phyloP scores from a whole-genome alignment of 2,797 vertebrate species.

The Rhinatrema bivittatum region DNA sequence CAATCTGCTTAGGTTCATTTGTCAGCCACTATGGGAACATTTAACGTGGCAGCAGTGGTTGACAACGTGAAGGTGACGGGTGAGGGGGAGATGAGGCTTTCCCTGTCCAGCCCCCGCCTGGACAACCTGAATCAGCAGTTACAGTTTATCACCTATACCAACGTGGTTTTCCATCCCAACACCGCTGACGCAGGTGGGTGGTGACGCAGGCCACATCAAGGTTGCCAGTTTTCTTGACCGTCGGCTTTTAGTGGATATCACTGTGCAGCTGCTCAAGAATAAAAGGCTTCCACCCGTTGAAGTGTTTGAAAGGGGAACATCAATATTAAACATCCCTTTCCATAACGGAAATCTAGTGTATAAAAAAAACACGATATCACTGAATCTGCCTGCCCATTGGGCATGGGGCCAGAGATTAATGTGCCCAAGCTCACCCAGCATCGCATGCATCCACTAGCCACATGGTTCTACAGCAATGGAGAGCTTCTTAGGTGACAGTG shows the following conservation, averaged over 20 bases:
- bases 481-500: too few relatives aligned
- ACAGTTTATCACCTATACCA: slow-evolving; percentile 80
- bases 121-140: slow-evolving; percentile 77
- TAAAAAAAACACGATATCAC: too few relatives aligned
- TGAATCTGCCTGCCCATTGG: too few relatives aligned
- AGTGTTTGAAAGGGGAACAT: too few relatives aligned
- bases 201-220: background rate
- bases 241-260: background rate
- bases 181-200: slow-evolving; percentile 76
- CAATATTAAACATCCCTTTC: too few relatives aligned
- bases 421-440: too few relatives aligned
- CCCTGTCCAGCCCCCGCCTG: slow-evolving; percentile 51
- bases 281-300: too few relatives aligned
- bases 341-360: too few relatives aligned
- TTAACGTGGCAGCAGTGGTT: slow-evolving; percentile 72
- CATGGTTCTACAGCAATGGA: too few relatives aligned
- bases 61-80: slow-evolving; percentile 57
- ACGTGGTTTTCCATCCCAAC: slow-evolving; percentile 72
- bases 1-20: slow-evolving; percentile 67
- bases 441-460: too few relatives aligned
- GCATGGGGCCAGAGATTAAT: too few relatives aligned
- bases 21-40: slow-evolving; percentile 66
- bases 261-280: too few relatives aligned
- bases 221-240: background rate
- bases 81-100: slow-evolving; percentile 56